Conservation (phyloP, 2,888 invertebrate genomes). For the Platyscelio sp. region DNA sequence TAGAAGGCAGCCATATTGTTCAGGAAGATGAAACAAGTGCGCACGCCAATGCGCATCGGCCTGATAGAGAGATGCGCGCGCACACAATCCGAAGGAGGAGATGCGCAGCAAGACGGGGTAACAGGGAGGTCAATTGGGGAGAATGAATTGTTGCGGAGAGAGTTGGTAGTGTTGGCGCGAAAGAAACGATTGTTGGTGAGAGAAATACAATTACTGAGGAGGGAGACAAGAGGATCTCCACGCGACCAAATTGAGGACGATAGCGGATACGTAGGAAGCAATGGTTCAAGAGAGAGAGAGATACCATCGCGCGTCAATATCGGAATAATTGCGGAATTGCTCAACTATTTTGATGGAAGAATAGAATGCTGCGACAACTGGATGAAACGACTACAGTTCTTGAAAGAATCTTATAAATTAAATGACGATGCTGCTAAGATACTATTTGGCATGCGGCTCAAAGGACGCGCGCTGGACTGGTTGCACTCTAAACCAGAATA, state of each 20-base stretch:
- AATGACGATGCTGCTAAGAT: neutral
- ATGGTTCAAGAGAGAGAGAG: neutral
- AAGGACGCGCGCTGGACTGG: slow-evolving; percentile 4
- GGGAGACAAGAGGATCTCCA: neutral
- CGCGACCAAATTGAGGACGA: neutral
- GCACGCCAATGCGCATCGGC: neutral
- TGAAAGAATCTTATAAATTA: slow-evolving; percentile 6
- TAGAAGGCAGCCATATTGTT: slow-evolving; percentile 2
- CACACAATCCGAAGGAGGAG: neutral
- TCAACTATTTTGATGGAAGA: neutral
- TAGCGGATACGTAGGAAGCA: neutral
- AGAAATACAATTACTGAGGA: neutral
- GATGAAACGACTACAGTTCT: neutral
- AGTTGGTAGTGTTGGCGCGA: slow-evolving; percentile 5
- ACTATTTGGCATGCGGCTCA: slow-evolving; percentile 6
- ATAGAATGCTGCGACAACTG: neutral
- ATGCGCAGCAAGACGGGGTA: neutral
- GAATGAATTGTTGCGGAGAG: slow-evolving; percentile 4
- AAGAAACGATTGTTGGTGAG: slow-evolving; percentile 3
- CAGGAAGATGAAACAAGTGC: neutral
- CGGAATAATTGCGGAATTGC: neutral
- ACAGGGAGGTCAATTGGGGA: slow-evolving; percentile 2
- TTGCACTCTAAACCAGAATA: slow-evolving; percentile 9
- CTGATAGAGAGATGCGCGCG: neutral
- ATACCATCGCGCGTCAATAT: neutral